These are phyloP conservation scores for Drosophila silvestris DNA, from an alignment of 2,888 invertebrate species.

Conservation along the genomic window DNA sequence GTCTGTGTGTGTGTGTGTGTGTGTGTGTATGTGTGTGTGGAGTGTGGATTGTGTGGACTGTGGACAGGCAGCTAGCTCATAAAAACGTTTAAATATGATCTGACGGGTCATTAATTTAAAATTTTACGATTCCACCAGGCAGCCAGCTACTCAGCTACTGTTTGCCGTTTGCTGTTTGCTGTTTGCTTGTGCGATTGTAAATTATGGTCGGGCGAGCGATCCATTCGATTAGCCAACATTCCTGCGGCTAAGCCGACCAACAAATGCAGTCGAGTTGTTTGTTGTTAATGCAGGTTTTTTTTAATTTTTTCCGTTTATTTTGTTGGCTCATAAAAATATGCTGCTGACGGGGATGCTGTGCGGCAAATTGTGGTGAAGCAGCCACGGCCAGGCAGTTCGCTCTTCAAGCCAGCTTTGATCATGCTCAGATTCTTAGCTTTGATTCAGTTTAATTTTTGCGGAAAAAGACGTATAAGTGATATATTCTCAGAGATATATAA, in stretches of 20 bases:
- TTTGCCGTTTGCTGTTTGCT: neutral
- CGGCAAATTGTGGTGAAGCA: slow-evolving; percentile 73
- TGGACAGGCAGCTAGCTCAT: slow-evolving; percentile 57
- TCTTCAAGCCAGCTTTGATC: slow-evolving; percentile 37
- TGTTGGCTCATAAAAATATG: slow-evolving; percentile 57
- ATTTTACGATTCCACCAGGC: slow-evolving; percentile 76
- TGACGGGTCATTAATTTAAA: slow-evolving; percentile 84
- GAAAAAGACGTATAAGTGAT: neutral
- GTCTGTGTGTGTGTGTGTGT: neutral
- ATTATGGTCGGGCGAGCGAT: slow-evolving; percentile 74
- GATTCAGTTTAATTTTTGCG: neutral
- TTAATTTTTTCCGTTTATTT: neutral
- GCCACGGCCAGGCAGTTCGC: slow-evolving; percentile 58
- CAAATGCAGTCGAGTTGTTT: slow-evolving; percentile 22
- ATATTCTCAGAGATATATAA: neutral
- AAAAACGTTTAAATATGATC: slow-evolving; percentile 84
- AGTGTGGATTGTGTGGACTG: slow-evolving; percentile 1
- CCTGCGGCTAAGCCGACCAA: slow-evolving; percentile 43
- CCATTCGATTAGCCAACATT: slow-evolving; percentile 66
- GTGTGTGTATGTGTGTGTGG: too few relatives aligned
- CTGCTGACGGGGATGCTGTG: slow-evolving; percentile 42
- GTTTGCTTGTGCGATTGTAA: slow-evolving; percentile 81
- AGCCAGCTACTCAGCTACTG: slow-evolving; percentile 67
- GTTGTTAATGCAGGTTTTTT: slow-evolving; percentile 37
- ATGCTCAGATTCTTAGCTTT: neutral